A percentile compares a stretch with the other conserved stretches of the same genome.
These are phyloP conservation scores for Panagrolaimus sp. DNA, from an alignment of 1,140 invertebrate species.

Conservation along the genomic window DNA sequence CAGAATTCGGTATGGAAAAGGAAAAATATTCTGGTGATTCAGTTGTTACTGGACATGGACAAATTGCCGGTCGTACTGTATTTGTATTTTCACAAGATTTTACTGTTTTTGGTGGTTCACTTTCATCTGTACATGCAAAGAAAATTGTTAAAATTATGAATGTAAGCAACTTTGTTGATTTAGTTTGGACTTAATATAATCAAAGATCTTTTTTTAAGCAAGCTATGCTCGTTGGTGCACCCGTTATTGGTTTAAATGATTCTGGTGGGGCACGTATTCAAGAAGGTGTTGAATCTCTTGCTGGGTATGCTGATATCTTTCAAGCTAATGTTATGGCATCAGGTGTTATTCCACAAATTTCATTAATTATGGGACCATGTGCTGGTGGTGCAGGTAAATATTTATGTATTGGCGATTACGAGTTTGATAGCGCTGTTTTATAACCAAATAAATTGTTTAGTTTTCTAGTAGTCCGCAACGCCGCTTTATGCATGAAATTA, in stretches of 20 bases:
- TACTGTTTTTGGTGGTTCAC: conserved; percentile 70
- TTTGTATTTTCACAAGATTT: conserved; percentile 69
- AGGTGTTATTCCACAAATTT: conserved; percentile 70
- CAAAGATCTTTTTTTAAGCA: conserved; percentile 60
- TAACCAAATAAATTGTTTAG: too few species aligned
- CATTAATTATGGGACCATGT: conserved; percentile 72
- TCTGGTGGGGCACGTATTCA: conserved; percentile 71
- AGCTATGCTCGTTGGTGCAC: conserved; percentile 68
- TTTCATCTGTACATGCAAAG: conserved; percentile 68
- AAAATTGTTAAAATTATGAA: conserved; percentile 68
- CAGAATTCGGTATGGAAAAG: conserved; percentile 70
- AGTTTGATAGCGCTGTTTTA: too few species aligned
- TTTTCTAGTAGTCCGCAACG: too few species aligned
- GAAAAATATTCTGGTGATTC: conserved; percentile 70
- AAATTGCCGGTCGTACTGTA: conserved; percentile 66
- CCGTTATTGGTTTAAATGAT: conserved; percentile 70
- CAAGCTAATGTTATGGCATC: conserved; percentile 69
- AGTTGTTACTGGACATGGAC: conserved; percentile 69
- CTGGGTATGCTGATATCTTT: conserved; percentile 72
- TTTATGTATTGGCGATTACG: too few species aligned
- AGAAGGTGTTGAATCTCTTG: conserved; percentile 70
- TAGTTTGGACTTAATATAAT: conserved; percentile 1
- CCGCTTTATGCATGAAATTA: conserved; percentile 14
- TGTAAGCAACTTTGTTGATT: conserved; percentile 13
- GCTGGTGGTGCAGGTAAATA: conserved; percentile 59